Base-by-base conservation (phyloP, 2,888 invertebrate genomes). In the Piscicola geometra region DNA sequence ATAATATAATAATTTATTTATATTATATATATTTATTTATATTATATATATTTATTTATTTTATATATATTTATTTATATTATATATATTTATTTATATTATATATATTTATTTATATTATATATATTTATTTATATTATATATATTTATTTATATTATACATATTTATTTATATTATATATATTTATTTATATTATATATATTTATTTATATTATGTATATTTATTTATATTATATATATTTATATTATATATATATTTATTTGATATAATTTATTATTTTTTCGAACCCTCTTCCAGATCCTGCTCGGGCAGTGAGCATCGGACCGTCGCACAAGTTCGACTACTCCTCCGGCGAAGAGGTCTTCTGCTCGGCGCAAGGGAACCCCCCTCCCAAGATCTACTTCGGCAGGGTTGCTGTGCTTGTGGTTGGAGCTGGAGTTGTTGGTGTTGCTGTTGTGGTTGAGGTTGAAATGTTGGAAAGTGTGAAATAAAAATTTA, bases 381-480 rank as follows among this genome's bases (percentile, higher is more conserved):
- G 60, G n/a, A 56, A 56, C n/a, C 60, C 60, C 25, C 3, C 12
- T 25, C 60, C 60, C 21, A 56, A 56, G n/a, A 56, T 56, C 5
- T 56, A 56, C 25, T 56, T 56, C n/a, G 60, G 60, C n/a, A 56
- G n/a, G 60, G 60, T 56, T 47, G 50, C 21, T 9, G 50, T 47
- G 50, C 12, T 47, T 9, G 21, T 47, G 50, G 50, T 47, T 9
- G 50, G 21, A 21, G 21, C 21, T 47, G 50, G 50, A 9, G 12
- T 15, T 9, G 50, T 21, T 47, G 50, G n/a, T n/a, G n/a, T n/a
- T n/a, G n/a, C n/a, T n/a, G n/a, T n/a, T n/a, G n/a, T n/a, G n/a
- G n/a, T n/a, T n/a, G n/a, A n/a, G n/a, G n/a, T n/a, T n/a, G n/a
- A n/a, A n/a, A n/a, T n/a, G n/a, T n/a, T n/a, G n/a, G n/a, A n/a